These are phyloP conservation scores for Siderastrea siderea DNA, from an alignment of 92 coral and sea anemone genomes.

Conservation along the genomic window DNA sequence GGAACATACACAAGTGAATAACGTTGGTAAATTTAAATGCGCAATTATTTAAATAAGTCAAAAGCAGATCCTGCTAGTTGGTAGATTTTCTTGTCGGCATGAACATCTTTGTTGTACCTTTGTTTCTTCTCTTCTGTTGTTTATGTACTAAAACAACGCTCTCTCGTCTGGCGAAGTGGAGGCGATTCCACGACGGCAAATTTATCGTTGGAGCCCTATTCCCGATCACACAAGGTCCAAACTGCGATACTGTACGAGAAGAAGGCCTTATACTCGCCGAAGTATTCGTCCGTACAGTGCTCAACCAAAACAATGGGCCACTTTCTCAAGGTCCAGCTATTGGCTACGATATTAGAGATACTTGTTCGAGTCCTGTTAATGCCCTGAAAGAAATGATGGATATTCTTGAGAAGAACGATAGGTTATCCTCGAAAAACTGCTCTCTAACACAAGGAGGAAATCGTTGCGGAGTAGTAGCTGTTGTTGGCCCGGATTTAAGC, in stretches of 20 bases:
- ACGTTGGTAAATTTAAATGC: conserved; percentile 9
- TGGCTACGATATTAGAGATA: conserved; percentile 89
- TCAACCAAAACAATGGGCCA: conserved; percentile 30
- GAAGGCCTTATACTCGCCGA: conserved; percentile 76
- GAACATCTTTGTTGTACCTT: neutral
- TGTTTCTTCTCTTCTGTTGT: neutral
- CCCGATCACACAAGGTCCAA: conserved; percentile 65
- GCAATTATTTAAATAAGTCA: conserved; percentile 5
- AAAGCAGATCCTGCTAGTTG: neutral
- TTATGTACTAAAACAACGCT: neutral
- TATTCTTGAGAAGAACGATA: conserved; percentile 1
- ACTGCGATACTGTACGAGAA: conserved; percentile 59
- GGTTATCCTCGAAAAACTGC: conserved; percentile 3
- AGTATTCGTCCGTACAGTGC: conserved; percentile 71
- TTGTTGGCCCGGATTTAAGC: conserved; percentile 70
- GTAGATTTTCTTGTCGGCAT: neutral
- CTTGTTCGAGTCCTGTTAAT: conserved; percentile 66
- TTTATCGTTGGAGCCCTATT: conserved; percentile 77
- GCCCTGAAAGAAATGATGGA: conserved; percentile 71
- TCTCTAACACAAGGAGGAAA: neutral
- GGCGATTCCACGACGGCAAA: conserved; percentile 61
- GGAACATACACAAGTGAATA: neutral
- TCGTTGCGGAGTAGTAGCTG: conserved; percentile 44
- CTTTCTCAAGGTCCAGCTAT: conserved; percentile 44
- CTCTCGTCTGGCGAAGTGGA: conserved; percentile 40